Evolutionary conservation across 2,888 invertebrate species (phyloP).

Genomic region (Lutraria lutraria): DNA sequence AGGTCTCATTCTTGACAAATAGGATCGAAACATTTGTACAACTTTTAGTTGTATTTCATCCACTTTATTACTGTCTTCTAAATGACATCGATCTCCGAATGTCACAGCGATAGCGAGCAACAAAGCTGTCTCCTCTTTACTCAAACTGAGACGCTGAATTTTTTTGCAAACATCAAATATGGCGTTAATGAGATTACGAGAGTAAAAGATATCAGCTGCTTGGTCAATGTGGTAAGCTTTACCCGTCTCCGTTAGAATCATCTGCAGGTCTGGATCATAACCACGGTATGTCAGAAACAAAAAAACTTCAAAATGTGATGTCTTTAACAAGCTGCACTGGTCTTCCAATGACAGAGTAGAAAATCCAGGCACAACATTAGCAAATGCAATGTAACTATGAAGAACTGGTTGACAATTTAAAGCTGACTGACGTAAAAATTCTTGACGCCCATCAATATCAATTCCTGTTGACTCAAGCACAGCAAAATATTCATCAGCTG

Average conservation of each 20-base stretch:
- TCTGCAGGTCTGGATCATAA: constrained; percentile 66
- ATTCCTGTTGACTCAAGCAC: constrained; percentile 68
- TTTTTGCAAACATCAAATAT: constrained; percentile 71
- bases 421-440: constrained; percentile 68
- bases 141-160: constrained; percentile 60
- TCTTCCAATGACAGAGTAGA: constrained; percentile 67
- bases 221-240: constrained; percentile 70
- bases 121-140: constrained; percentile 67
- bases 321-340: constrained; percentile 69
- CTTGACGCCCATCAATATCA: constrained; percentile 69
- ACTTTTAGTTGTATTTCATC: constrained; percentile 68
- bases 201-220: constrained; percentile 70
- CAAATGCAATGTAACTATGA: constrained; percentile 70
- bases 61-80: constrained; percentile 58
- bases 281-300: constrained; percentile 67
- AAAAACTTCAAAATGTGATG: constrained; percentile 70
- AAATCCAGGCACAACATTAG: constrained; percentile 68
- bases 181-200: constrained; percentile 66
- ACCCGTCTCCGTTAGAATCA: constrained; percentile 70
- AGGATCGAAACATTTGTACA: constrained; percentile 60
- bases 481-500: constrained; percentile 67
- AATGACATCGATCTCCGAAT: constrained; percentile 65
- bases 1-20: constrained; percentile 50
- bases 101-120: constrained; percentile 69
- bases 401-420: constrained; percentile 70